These are phyloP conservation scores for Cheilosia grossa DNA, from an alignment of 2,888 invertebrate species.

Conservation along the genomic window DNA sequence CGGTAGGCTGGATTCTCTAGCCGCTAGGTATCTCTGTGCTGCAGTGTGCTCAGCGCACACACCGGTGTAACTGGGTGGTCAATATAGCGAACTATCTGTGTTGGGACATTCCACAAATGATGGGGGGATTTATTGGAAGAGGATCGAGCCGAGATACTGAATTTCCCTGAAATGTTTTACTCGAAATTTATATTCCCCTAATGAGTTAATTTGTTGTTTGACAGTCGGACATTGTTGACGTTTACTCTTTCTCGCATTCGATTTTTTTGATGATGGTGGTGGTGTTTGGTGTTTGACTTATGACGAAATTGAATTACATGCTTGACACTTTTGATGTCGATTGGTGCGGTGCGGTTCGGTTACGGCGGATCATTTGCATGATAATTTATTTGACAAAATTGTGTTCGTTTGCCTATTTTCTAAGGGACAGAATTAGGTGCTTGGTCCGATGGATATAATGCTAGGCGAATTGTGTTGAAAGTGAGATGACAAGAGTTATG, in stretches of 20 bases:
- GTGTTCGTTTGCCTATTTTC: constrained; percentile 13
- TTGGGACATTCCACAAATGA: constrained; percentile 53
- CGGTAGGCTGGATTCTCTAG: constrained; percentile 58
- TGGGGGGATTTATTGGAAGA: constrained; percentile 64
- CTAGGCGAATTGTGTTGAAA: constrained; percentile 40
- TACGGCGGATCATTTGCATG: constrained; percentile 64
- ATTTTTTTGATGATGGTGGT: background rate
- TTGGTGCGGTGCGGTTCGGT: background rate
- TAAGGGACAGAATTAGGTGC: constrained; percentile 38
- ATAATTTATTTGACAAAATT: constrained; percentile 72
- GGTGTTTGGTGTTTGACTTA: constrained; percentile 21
- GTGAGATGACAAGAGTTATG: constrained; percentile 19
- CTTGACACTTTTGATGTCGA: constrained; percentile 25
- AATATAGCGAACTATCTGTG: constrained; percentile 25
- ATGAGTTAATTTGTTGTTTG: constrained; percentile 75
- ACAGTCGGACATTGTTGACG: constrained; percentile 67
- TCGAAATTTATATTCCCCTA: constrained; percentile 67
- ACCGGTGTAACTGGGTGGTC: constrained; percentile 69
- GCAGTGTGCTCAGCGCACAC: too few relatives aligned
- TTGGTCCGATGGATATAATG: too few relatives aligned
- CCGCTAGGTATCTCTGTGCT: constrained; percentile 28
- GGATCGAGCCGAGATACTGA: constrained; percentile 25
- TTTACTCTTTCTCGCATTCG: constrained; percentile 27
- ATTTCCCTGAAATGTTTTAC: constrained; percentile 45
- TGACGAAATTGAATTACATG: constrained; percentile 42